Conservation (phyloP, 1,140 invertebrate species). For the Medauroidea extradentata region DNA sequence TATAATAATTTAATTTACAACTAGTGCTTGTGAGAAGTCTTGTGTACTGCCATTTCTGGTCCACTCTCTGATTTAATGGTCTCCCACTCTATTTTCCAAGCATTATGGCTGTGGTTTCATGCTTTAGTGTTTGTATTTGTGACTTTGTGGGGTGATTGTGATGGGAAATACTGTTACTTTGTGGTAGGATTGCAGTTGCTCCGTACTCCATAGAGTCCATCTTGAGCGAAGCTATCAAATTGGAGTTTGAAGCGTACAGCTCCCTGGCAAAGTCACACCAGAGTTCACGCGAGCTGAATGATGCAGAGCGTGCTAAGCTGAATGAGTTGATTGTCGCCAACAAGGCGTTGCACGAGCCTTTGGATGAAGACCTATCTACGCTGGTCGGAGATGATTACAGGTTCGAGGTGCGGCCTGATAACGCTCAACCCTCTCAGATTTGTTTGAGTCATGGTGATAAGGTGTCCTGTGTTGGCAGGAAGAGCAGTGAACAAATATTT, state of each 20-base stretch:
- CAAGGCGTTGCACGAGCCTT: constrained; percentile 71
- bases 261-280: constrained; percentile 33
- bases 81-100: no score
- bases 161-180: neutral
- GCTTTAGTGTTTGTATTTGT: no score
- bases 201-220: constrained; percentile 72
- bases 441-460: no score
- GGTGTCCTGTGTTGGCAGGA: no score
- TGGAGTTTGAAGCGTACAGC: constrained; percentile 70
- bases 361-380: constrained; percentile 73
- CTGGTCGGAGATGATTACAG: constrained; percentile 55
- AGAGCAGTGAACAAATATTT: no score
- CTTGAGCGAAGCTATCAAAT: constrained; percentile 73
- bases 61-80: no score
- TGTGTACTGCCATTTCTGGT: no score
- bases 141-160: no score
- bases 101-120: no score
- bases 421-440: no score
- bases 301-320: constrained; percentile 73
- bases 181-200: constrained; percentile 40
- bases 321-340: constrained; percentile 80
- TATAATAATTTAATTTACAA: no score
- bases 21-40: no score
- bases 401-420: constrained; percentile 51
- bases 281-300: constrained; percentile 64